Percentiles rank a stretch among this genome's conserved stretches.
phyloP scores from a whole-genome alignment of 2,113 vertebrate genomes.

The Tachycineta bicolor region DNA sequence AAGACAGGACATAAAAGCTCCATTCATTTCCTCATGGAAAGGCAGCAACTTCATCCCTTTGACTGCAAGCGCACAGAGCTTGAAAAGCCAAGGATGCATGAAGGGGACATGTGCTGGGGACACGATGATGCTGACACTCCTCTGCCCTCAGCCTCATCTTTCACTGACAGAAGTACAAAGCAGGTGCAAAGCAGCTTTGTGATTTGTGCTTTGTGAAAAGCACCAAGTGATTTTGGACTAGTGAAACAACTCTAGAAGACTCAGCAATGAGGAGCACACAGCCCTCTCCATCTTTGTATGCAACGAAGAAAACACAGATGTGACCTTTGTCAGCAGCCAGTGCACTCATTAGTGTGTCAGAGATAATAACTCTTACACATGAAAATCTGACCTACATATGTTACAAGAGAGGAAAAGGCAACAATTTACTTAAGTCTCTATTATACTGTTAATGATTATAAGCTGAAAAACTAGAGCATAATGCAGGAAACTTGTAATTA shows the following conservation, averaged over 20 bases:
- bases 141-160: background rate
- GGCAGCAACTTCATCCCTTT: background rate
- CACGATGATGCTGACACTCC: background rate
- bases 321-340: constrained; percentile 45
- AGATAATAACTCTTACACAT: constrained; percentile 28
- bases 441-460: constrained; percentile 21
- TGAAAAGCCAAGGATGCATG: background rate
- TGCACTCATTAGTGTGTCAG: constrained; percentile 34
- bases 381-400: constrained; percentile 43
- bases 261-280: background rate
- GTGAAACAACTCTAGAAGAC: background rate
- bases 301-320: background rate
- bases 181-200: background rate
- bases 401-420: constrained; percentile 25
- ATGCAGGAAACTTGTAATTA: constrained; percentile 50
- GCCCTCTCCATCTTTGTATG: background rate
- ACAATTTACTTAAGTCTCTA: constrained; percentile 32
- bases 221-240: background rate
- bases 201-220: background rate
- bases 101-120: background rate
- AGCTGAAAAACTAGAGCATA: constrained; percentile 27
- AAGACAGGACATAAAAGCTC: background rate
- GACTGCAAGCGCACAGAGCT: background rate
- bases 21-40: background rate
- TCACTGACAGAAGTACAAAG: background rate